phyloP scores from a whole-genome alignment of 2,797 vertebrate genomes.

The Chelmon rostratus region DNA sequence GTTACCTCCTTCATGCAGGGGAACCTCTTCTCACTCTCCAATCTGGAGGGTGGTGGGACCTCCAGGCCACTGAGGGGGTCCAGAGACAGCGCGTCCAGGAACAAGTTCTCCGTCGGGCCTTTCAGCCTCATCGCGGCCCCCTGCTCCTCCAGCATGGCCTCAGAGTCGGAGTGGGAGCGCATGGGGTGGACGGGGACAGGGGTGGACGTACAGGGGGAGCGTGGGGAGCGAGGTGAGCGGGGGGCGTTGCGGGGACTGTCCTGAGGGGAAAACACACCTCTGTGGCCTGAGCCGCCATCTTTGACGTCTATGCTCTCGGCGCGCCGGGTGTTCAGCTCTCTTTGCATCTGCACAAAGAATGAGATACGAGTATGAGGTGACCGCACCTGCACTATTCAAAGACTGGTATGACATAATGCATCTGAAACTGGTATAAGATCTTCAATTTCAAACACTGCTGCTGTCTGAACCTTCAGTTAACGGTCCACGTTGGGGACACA shows the following conservation, averaged over 20 bases:
- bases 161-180: slow-evolving; percentile 90
- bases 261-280: slow-evolving; percentile 80
- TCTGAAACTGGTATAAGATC: no score
- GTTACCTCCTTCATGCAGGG: slow-evolving; percentile 89
- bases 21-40: slow-evolving; percentile 90
- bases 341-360: slow-evolving; percentile 86
- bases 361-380: slow-evolving; percentile 4
- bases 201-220: slow-evolving; percentile 63
- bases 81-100: slow-evolving; percentile 92
- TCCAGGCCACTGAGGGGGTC: slow-evolving; percentile 87
- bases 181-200: slow-evolving; percentile 40
- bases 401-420: no score
- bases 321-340: slow-evolving; percentile 82
- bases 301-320: slow-evolving; percentile 76
- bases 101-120: slow-evolving; percentile 91
- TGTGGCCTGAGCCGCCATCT: slow-evolving; percentile 71
- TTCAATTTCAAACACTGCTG: no score
- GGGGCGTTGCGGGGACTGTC: slow-evolving; percentile 79
- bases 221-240: slow-evolving; percentile 62
- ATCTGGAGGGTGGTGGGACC: slow-evolving; percentile 82
- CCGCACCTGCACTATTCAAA: no score
- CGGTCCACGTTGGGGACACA: no score
- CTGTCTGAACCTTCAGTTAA: no score
- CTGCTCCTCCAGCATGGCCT: slow-evolving; percentile 87
- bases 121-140: slow-evolving; percentile 85